Evolutionary conservation across 2,797 vertebrate species (phyloP), one percentile per base, ranked within the genome.

Genomic region (Sarcoramphus papa): DNA sequence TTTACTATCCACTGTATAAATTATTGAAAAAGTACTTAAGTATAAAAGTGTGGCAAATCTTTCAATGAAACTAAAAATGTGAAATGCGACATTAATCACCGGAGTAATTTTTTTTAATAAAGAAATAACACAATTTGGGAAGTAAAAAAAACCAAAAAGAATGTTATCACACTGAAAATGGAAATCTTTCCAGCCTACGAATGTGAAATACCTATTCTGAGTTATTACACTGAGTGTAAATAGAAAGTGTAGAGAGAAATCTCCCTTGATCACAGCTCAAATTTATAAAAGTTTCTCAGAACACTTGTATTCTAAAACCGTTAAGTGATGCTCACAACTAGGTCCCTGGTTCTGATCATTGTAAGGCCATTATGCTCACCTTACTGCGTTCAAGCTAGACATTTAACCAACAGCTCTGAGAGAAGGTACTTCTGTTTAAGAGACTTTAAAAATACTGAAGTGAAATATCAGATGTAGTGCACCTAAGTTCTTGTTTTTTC

Each of bases 1-100:
- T 82, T 96, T 89, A 95, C 93, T 96, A 97, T 96, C 82, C 95
- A 94, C 91, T 96, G 92, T 87, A 97, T 91, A 97, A 96, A 97
- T 97, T 96, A 97, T 11, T 97, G 96, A 88, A 97, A 77, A 93
- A 94, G 92, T 94, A 92, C 74, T 95, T 80, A 74, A 86, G 96
- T 83, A 90, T 63, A 92, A 91, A 93, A 94, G 79, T 48, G 88
- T 88, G 76, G 91, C 69, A 94, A 77, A 63, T 75, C 67, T 81
- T 91, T n/a, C 62, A 88, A 74, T 21, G 33, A 76, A 72, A 79
- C 75, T 83, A 75, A 90, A 90, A 87, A 89, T 24, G 50, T 14
- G 88, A 93, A 95, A 92, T 37, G 53, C 6, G 23, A 95, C 92
- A 81, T 93, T 75, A 74, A 95, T 92, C 96, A 95, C 59, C 3